Evolutionary conservation across 92 coral and sea anemone species (phyloP).

Genomic region (Actinostola sp.): DNA sequence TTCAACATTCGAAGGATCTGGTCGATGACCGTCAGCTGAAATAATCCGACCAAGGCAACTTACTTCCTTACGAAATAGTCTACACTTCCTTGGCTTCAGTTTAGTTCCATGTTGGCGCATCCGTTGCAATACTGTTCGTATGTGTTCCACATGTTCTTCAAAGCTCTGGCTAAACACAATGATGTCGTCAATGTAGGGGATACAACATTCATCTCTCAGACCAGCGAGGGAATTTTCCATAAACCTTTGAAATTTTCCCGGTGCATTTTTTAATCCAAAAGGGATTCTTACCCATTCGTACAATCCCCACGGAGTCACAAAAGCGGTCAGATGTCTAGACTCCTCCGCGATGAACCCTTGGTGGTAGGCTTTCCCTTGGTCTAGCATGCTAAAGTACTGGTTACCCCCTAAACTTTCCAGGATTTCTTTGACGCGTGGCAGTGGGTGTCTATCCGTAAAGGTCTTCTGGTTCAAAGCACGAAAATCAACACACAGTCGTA

Average conservation of each 20-base stretch:
- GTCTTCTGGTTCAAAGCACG: slow-evolving; percentile 63
- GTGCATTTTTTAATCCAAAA: slow-evolving; percentile 67
- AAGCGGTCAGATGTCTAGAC: slow-evolving; percentile 60
- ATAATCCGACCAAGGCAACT: slow-evolving; percentile 63
- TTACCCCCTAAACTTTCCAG: slow-evolving; percentile 65
- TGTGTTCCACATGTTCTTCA: slow-evolving; percentile 57
- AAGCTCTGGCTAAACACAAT: slow-evolving; percentile 55
- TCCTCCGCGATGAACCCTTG: slow-evolving; percentile 65
- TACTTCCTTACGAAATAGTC: slow-evolving; percentile 54
- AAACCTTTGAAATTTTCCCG: slow-evolving; percentile 67
- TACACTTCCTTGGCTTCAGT: slow-evolving; percentile 66
- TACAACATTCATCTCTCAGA: slow-evolving; percentile 56
- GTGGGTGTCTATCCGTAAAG: slow-evolving; percentile 63
- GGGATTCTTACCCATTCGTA: slow-evolving; percentile 74
- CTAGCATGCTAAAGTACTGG: slow-evolving; percentile 58
- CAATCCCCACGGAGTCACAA: slow-evolving; percentile 71
- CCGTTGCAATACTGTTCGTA: slow-evolving; percentile 48
- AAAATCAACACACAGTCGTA: no score
- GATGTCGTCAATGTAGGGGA: slow-evolving; percentile 64
- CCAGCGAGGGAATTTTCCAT: slow-evolving; percentile 71
- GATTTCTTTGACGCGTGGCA: slow-evolving; percentile 63
- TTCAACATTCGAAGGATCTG: slow-evolving; percentile 57
- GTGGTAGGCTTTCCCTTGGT: slow-evolving; percentile 65
- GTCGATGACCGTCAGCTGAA: slow-evolving; percentile 60
- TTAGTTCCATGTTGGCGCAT: slow-evolving; percentile 57